A percentile compares a stretch with the other conserved stretches of the same genome.
Evolutionary conservation across 1,140 invertebrate species (phyloP).

Genomic region (Lordiphosa mommai): DNA sequence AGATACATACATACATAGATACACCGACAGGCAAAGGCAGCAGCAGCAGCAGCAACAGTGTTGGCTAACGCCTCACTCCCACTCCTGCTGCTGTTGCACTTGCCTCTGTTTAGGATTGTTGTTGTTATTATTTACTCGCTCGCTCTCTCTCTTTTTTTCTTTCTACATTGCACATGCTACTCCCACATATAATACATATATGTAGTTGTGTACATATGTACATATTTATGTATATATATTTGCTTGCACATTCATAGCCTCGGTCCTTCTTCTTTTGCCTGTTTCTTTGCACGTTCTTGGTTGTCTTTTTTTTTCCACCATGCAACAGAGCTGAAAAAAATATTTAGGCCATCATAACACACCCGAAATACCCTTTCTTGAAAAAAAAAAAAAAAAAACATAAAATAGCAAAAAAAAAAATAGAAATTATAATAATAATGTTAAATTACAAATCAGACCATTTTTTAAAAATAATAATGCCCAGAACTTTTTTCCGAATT

Average conservation of each 20-base stretch:
- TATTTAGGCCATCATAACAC: background rate
- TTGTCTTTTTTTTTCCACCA: slow-evolving; percentile 37
- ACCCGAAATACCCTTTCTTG: background rate
- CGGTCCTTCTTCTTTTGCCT: slow-evolving; percentile 19
- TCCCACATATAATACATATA: background rate
- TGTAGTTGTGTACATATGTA: slow-evolving; percentile 6
- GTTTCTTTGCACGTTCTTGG: slow-evolving; percentile 31
- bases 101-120: slow-evolving; percentile 1
- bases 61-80: background rate
- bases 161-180: background rate
- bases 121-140: background rate
- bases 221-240: slow-evolving; percentile 9
- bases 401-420: too few relatives aligned
- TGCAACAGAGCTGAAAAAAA: slow-evolving; percentile 40
- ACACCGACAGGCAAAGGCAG: background rate
- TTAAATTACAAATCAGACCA: too few relatives aligned
- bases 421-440: too few relatives aligned
- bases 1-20: background rate
- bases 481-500: too few relatives aligned
- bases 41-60: background rate
- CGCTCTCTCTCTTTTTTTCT: too few relatives aligned
- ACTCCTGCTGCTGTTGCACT: background rate
- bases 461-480: too few relatives aligned
- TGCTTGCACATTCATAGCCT: slow-evolving; percentile 39
- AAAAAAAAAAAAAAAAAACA: too few relatives aligned